Percentiles rank a stretch among this genome's conserved stretches.
Evolutionary conservation across 2,113 vertebrate genomes (phyloP).

Genomic region (Erpornis zantholeuca): DNA sequence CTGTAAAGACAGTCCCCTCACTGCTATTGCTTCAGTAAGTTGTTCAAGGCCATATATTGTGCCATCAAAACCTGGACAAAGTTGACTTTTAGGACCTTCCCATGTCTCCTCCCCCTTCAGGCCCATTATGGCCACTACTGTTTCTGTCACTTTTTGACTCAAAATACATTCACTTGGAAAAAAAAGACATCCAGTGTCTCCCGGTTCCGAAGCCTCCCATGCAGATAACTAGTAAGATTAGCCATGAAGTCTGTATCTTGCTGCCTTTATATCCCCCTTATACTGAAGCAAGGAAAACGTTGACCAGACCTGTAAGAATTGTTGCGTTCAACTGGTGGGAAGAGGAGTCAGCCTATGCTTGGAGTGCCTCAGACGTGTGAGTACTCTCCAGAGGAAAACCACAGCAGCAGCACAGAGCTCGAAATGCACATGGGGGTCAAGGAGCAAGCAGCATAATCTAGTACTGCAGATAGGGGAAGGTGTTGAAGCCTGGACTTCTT

Average conservation of each 20-base stretch:
- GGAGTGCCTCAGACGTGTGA: not conserved
- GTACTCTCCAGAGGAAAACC: not conserved
- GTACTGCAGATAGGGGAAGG: not conserved
- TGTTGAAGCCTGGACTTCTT: conserved; percentile 22
- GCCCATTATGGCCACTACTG: not conserved
- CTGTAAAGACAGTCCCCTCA: conserved; percentile 36
- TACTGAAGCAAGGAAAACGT: not conserved
- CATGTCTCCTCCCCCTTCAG: not conserved
- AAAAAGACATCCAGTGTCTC: conserved; percentile 21
- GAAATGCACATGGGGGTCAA: not conserved
- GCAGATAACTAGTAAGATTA: not conserved
- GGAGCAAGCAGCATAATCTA: not conserved
- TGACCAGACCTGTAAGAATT: not conserved
- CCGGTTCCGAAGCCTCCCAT: not conserved
- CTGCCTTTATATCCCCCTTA: not conserved
- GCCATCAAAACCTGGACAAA: conserved; percentile 31
- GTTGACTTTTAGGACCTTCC: not conserved
- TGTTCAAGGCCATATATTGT: conserved; percentile 52
- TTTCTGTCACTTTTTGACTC: conserved; percentile 7
- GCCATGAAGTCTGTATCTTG: not conserved
- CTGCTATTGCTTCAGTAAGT: conserved; percentile 71
- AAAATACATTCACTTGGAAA: conserved; percentile 58
- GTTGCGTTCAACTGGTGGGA: not conserved
- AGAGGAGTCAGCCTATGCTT: not conserved
- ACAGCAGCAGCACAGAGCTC: not conserved